These are phyloP conservation scores for zebrafish (Danio rerio) DNA, from an alignment of 2,113 vertebrate genomes.

Conservation along the genomic window DNA sequence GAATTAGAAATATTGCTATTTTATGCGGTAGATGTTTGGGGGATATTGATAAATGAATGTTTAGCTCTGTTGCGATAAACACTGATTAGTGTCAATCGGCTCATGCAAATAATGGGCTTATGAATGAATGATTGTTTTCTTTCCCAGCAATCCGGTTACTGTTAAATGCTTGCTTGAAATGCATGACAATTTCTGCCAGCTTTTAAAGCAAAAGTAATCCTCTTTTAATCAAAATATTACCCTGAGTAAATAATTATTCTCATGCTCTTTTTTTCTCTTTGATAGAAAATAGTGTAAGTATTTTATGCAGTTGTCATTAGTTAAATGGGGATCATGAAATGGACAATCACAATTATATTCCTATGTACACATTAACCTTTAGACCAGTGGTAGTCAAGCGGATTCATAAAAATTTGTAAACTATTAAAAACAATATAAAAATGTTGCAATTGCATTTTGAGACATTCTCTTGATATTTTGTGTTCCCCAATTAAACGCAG, in stretches of 20 bases:
- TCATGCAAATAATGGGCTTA: neutral
- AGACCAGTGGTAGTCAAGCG: no score
- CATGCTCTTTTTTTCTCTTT: neutral
- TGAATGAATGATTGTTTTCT: neutral
- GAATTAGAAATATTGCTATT: constrained; percentile 27
- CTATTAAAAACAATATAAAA: neutral
- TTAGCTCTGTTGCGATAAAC: constrained; percentile 16
- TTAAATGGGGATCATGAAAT: no score
- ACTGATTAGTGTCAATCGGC: constrained; percentile 22
- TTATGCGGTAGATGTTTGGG: constrained; percentile 1
- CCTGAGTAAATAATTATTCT: neutral
- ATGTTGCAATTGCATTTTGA: neutral
- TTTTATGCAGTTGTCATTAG: no score
- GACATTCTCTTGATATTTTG: neutral
- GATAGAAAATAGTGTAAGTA: no score
- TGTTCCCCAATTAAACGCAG: neutral
- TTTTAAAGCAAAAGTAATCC: neutral
- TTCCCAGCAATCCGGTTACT: neutral
- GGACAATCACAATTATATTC: no score
- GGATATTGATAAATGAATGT: neutral
- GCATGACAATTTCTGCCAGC: neutral
- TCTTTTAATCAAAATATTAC: neutral
- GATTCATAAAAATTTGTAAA: no score
- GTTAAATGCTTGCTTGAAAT: neutral
- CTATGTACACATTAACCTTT: no score